phyloP scores from a whole-genome alignment of 2,113 vertebrate species.

The Theropithecus gelada region DNA sequence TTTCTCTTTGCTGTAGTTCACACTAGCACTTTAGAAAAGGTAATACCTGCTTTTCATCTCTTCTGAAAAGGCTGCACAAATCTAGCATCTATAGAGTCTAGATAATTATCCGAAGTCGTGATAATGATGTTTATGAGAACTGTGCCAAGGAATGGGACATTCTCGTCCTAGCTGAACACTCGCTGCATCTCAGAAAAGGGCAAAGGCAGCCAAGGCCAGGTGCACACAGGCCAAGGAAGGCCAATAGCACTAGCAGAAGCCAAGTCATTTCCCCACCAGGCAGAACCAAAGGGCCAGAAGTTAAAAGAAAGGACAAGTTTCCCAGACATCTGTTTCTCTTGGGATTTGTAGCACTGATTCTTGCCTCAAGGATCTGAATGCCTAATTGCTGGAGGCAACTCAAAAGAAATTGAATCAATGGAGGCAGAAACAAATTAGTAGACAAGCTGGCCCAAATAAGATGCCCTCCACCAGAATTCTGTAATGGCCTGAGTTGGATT shows the following conservation, averaged over 20 bases:
- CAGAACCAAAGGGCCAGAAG: neutral
- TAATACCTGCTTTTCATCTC: neutral
- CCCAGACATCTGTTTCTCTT: slow-evolving; percentile 54
- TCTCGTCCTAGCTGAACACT: neutral
- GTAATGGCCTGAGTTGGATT: slow-evolving; percentile 48
- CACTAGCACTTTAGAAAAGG: neutral
- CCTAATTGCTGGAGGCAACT: slow-evolving; percentile 53
- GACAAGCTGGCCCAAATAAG: neutral
- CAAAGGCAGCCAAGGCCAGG: neutral
- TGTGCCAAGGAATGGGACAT: neutral
- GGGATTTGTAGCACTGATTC: neutral
- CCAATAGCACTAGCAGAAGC: neutral
- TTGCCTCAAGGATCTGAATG: slow-evolving; percentile 42
- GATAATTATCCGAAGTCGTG: neutral
- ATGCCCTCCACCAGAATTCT: slow-evolving; percentile 10
- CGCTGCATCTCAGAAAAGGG: neutral
- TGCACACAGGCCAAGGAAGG: neutral
- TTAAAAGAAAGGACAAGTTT: slow-evolving; percentile 29
- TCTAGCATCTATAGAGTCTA: neutral
- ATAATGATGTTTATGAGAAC: neutral
- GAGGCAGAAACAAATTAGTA: slow-evolving; percentile 40
- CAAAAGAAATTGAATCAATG: slow-evolving; percentile 64
- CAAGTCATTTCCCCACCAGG: neutral
- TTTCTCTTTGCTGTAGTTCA: neutral
- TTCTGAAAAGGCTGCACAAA: neutral